Evolutionary conservation across 2,797 vertebrate genomes (phyloP).

Genomic region (Buceros bicornis): DNA sequence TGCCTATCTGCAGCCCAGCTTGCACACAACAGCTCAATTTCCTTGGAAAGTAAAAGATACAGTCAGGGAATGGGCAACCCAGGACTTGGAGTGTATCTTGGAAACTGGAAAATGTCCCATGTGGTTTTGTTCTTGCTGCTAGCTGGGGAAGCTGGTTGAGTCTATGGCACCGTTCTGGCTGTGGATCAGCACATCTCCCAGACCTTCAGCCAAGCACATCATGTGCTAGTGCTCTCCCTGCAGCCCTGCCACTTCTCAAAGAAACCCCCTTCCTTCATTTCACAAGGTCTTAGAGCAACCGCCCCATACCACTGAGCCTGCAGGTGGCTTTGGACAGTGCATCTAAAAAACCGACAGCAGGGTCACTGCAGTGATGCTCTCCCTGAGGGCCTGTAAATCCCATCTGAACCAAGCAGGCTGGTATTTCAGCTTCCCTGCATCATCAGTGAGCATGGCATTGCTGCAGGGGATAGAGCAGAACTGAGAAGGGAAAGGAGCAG

Average conservation of each 20-base stretch:
- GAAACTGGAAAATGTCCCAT: not conserved
- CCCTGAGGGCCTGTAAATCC: not conserved
- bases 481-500: not conserved
- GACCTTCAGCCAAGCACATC: not conserved
- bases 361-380: not conserved
- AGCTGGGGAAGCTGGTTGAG: not conserved
- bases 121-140: not conserved
- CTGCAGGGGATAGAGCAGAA: not conserved
- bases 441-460: not conserved
- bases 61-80: accelerated
- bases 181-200: not conserved
- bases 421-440: not conserved
- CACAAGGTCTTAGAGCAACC: not conserved
- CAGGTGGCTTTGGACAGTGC: not conserved
- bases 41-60: not conserved
- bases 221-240: not conserved
- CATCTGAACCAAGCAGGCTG: not conserved
- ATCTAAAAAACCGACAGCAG: not conserved
- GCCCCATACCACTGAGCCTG: not conserved
- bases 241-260: not conserved
- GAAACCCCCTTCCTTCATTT: not conserved
- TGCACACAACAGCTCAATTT: not conserved
- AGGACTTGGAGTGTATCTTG: not conserved
- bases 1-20: not conserved
- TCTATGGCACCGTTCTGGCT: not conserved